Evolutionary conservation across 2,113 vertebrate species (phyloP).

Genomic region (Paedocypris sp.): DNA sequence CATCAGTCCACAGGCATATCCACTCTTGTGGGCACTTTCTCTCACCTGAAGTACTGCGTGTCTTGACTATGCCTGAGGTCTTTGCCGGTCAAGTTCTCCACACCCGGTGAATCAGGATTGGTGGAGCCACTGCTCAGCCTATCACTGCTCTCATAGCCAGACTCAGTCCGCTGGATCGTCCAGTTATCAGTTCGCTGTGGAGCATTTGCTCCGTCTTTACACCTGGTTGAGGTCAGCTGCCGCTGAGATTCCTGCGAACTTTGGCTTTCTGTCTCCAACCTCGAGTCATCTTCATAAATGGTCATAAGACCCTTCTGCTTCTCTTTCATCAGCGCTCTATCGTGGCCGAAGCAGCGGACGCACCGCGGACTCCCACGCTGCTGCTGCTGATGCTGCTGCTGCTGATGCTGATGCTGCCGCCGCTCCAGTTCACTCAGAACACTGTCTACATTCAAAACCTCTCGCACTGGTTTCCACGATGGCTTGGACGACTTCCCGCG

Average conservation of each 20-base stretch:
- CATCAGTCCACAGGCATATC: background rate
- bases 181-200: slow-evolving; percentile 67
- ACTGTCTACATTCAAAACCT: slow-evolving; percentile 89
- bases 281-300: slow-evolving; percentile 88
- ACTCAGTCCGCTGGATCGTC: slow-evolving; percentile 88
- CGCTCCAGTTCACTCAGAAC: slow-evolving; percentile 80
- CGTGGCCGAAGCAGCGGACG: slow-evolving; percentile 47
- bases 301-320: slow-evolving; percentile 82
- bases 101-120: slow-evolving; percentile 73
- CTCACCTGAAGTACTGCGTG: slow-evolving; percentile 65
- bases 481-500: slow-evolving; percentile 65
- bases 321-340: slow-evolving; percentile 56
- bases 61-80: slow-evolving; percentile 60
- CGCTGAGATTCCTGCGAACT: slow-evolving; percentile 76
- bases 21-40: background rate
- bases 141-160: slow-evolving; percentile 90
- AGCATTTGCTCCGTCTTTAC: slow-evolving; percentile 55
- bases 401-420: no score
- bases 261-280: slow-evolving; percentile 75
- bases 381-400: slow-evolving; percentile 46
- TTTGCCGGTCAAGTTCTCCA: slow-evolving; percentile 57
- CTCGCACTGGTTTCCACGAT: slow-evolving; percentile 81
- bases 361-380: slow-evolving; percentile 62
- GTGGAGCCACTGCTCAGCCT: slow-evolving; percentile 82
- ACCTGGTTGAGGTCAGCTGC: slow-evolving; percentile 46